Base-by-base conservation (phyloP, 2,888 invertebrate species). In the Cyaniris semiargus region DNA sequence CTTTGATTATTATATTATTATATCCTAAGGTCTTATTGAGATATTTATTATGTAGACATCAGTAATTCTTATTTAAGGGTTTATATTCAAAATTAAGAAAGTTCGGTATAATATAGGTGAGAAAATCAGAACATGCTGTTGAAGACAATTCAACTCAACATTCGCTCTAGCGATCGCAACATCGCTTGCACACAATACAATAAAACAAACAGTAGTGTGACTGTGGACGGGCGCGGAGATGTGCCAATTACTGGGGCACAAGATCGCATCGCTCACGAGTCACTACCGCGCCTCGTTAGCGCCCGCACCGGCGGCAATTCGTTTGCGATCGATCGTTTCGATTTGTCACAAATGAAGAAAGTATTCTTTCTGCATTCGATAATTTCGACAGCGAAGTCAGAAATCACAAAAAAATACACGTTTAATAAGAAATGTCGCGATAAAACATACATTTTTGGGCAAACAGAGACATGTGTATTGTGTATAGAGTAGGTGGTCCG, bases 211-310 rank as follows among this genome's bases (percentile, higher is more conserved):
- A 66, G 27, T 66, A 27, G 66, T 66, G 18, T 27, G 66, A 66
- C 21, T 66, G 66, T 15, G 27, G 66, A 27, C 27, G 1, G 15
- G 15, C 53, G 53, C 15, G 15, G 66, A 15, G 66, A 18, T 66
- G 66, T 66, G 60, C 66, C 66, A 66, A 66, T 66, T 66, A 66
- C 27, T 66, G 66, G 66, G 27, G 15, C 66, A 66, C 66, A 27
- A 27, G 66, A 66, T 66, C 27, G 66, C 66, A 66, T 66, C 66
- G 27, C 27, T 66, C 60, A 27, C 66, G 66, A 66, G 15, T 66
- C 60, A 27, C 66, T 27, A 66, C 18, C 27, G 18, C 27, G 27
- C 27, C 66, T 66, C 27, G 27, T 27, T 66, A 31, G 21, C 53
- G 23, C 23, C 60, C 13, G 60, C 23, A 13, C 23, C 44, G 44